Conservation (phyloP, 2,113 vertebrate species). For the Lamprotornis superbus region DNA sequence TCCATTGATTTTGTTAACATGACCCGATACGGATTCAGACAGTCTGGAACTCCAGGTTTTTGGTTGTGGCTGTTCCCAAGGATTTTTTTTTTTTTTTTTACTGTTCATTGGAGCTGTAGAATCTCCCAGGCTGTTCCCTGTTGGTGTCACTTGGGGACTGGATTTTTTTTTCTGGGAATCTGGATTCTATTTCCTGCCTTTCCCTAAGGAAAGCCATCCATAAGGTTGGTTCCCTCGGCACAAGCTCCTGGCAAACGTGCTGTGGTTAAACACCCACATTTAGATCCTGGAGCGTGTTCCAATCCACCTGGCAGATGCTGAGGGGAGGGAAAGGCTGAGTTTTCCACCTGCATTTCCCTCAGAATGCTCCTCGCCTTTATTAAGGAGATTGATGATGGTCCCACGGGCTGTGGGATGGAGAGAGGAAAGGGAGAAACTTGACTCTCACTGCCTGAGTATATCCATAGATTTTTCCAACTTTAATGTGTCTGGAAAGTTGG, state of each 20-base stretch:
- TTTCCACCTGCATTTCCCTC: background rate
- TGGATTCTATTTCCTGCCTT: background rate
- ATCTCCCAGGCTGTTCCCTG: background rate
- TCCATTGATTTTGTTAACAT: rapidly evolving
- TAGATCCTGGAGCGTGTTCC: rapidly evolving
- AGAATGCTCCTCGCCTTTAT: background rate
- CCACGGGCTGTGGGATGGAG: background rate
- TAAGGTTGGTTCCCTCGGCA: background rate
- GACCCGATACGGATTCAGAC: rapidly evolving
- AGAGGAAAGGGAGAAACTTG: background rate
- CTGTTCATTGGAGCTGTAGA: rapidly evolving
- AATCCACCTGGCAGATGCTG: background rate
- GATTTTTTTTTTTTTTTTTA: background rate
- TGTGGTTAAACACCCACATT: background rate
- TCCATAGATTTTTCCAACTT: background rate
- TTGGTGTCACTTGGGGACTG: background rate
- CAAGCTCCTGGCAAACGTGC: background rate
- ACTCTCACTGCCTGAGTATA: rapidly evolving
- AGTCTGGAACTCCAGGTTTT: background rate
- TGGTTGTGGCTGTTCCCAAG: background rate
- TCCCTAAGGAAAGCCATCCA: background rate
- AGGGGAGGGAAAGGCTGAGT: background rate
- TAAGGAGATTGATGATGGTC: background rate
- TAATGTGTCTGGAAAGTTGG: background rate
- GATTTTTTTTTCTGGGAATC: background rate